Base-by-base conservation (phyloP, 2,797 vertebrate species). In the Neomorphus geoffroyi region DNA sequence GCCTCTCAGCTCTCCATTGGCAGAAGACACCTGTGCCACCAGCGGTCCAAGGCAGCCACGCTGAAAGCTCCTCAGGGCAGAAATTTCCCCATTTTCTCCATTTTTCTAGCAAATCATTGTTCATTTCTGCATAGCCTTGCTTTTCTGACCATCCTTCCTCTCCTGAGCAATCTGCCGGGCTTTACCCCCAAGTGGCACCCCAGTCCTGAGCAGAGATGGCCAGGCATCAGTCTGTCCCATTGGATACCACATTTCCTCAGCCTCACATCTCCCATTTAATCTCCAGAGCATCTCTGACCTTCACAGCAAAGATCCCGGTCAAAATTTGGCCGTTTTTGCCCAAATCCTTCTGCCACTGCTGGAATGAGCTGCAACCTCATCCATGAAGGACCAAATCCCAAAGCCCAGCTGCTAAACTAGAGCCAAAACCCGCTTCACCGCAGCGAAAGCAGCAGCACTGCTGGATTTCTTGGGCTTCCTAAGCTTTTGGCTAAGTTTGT, bases 371-470 rank as follows among this genome's bases (percentile, higher is more conserved):
- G 23, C 41, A 32, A 32, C 41, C 27, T 94, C 37, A 27, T 32
- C 54, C 43, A 22, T 74, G 56, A 67, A 94, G 72, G 51, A 39
- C 30, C 23, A 2, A 66, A 56, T 21, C 48, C 92, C 75, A 61
- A 64, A 80, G 19, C 4, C 82, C 88, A 94, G 86, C 82, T 90
- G 75, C 46, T 13, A 3, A 60, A 69, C 15, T 54, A 65, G 75
- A 65, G 58, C 79, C 7, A 3, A 90, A 92, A 5, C 46, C 33
- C 54, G 18, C n/a, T 60, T 9, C 62, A 1, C 66, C 28, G 27
- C 0, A 0, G 54, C n/a, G 22, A 46, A n/a, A 77, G 51, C 56
- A 51, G 24, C 22, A 54, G 64, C 15, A 1, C 45, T 37, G n/a
- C 24, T 41, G 60, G 22, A 64, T 77, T 85, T 70, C 43, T 61